phyloP scores from a whole-genome alignment of 2,797 vertebrate genomes.

The Gephyroberyx darwinii region DNA sequence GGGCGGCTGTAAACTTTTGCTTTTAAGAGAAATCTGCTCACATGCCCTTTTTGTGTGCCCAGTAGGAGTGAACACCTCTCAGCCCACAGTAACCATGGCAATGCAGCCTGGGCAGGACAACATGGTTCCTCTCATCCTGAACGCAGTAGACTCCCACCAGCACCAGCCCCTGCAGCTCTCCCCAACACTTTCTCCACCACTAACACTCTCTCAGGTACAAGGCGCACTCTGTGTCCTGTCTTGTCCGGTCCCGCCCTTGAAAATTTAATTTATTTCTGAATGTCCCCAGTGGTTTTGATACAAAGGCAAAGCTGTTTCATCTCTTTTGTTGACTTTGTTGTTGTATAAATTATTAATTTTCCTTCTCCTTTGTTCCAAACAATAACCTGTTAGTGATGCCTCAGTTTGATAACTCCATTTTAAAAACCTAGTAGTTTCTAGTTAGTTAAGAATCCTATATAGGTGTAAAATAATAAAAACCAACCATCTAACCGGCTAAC shows the following conservation, averaged over 20 bases:
- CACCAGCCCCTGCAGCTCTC: conserved; percentile 85
- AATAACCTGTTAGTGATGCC: too few relatives aligned
- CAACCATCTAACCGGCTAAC: not conserved
- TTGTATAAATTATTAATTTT: not conserved
- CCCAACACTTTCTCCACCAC: conserved; percentile 84
- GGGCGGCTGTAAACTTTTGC: conserved; percentile 20
- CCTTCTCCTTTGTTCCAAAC: too few relatives aligned
- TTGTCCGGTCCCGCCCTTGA: not conserved
- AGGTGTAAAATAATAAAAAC: not conserved
- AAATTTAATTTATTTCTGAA: not conserved
- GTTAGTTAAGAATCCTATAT: too few relatives aligned
- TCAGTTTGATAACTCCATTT: too few relatives aligned
- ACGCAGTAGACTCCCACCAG: conserved; percentile 82
- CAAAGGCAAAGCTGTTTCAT: not conserved
- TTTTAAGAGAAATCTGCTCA: conserved; percentile 38
- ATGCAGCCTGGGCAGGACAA: conserved; percentile 82
- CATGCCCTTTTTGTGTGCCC: conserved; percentile 37
- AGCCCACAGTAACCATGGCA: conserved; percentile 78
- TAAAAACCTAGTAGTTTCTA: not conserved
- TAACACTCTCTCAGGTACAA: conserved; percentile 88
- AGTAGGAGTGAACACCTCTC: conserved; percentile 84
- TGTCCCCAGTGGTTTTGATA: not conserved
- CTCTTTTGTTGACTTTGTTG: not conserved
- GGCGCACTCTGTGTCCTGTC: not conserved
- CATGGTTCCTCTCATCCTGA: conserved; percentile 86